Evolutionary conservation across 2,113 vertebrate species (phyloP).

Genomic region (Nannobrachium achirus): DNA sequence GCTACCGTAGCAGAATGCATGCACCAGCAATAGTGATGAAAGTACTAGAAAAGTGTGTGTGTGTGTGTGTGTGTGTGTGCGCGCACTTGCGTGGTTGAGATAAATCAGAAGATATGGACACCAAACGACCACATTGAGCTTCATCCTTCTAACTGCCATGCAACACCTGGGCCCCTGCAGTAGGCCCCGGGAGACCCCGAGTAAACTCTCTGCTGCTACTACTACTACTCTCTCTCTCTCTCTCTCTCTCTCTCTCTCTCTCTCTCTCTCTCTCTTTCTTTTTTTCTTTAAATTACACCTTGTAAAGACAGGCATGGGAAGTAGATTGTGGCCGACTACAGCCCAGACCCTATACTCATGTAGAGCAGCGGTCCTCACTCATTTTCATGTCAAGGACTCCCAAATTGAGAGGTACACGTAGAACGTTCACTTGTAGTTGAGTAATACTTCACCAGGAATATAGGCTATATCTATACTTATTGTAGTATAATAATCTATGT

Average conservation of each 20-base stretch:
- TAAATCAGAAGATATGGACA: constrained; percentile 53
- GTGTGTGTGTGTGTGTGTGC: constrained; percentile 29
- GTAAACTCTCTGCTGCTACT: constrained; percentile 46
- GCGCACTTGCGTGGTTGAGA: constrained; percentile 23
- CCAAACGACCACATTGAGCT: constrained; percentile 50
- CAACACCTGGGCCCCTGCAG: constrained; percentile 37
- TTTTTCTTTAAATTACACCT: not conserved
- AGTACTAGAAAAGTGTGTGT: constrained; percentile 24
- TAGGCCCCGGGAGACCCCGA: not conserved
- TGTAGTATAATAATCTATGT: too few relatives aligned
- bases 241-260: not conserved
- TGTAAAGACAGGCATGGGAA: constrained; percentile 14
- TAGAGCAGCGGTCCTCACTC: not conserved
- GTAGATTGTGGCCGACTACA: constrained; percentile 13
- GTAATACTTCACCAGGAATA: too few relatives aligned
- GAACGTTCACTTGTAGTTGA: too few relatives aligned
- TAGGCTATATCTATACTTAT: too few relatives aligned
- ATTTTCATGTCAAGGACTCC: too few relatives aligned
- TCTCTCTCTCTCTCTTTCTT: constrained; percentile 1
- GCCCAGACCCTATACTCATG: not conserved
- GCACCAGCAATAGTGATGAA: constrained; percentile 27
- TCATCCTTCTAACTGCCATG: constrained; percentile 40
- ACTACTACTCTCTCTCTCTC: not conserved
- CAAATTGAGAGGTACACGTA: too few relatives aligned
- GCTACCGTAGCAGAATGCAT: constrained; percentile 21